Percentiles rank a stretch among this genome's conserved stretches.
These are phyloP conservation scores for Hyperopisus bebe DNA, from an alignment of 2,113 vertebrate genomes.

Conservation along the genomic window DNA sequence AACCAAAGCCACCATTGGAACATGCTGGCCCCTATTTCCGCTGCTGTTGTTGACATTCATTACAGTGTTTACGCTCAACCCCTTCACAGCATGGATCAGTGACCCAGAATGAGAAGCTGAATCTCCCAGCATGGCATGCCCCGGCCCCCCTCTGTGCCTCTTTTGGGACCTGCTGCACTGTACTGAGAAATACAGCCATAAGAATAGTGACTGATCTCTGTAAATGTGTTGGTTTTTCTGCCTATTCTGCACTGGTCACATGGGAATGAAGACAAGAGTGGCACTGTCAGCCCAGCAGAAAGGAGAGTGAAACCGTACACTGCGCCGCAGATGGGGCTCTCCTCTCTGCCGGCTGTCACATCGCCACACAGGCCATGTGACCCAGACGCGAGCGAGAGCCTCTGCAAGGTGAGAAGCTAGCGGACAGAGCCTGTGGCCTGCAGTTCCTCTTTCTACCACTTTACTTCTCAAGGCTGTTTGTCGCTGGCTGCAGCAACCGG, in stretches of 20 bases:
- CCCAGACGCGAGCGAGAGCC: neutral
- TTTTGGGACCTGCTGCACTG: neutral
- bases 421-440: neutral
- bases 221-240: neutral
- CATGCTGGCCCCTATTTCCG: neutral
- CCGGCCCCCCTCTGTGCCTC: neutral
- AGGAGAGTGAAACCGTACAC: neutral
- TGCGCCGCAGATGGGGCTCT: neutral
- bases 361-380: neutral
- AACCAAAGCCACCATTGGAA: neutral
- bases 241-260: neutral
- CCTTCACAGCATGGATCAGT: neutral
- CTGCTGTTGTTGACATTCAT: neutral
- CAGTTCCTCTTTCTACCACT: neutral
- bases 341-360: neutral
- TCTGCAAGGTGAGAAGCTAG: neutral
- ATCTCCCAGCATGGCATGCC: neutral
- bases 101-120: neutral
- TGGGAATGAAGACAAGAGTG: neutral
- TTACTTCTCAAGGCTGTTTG: neutral
- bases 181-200: neutral
- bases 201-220: neutral
- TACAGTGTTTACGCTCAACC: neutral
- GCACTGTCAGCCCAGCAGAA: neutral
- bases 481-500: neutral